Evolutionary conservation across 2,888 invertebrate species (phyloP), one percentile per base, ranked within the genome.

Genomic region (Tinea pellionella): DNA sequence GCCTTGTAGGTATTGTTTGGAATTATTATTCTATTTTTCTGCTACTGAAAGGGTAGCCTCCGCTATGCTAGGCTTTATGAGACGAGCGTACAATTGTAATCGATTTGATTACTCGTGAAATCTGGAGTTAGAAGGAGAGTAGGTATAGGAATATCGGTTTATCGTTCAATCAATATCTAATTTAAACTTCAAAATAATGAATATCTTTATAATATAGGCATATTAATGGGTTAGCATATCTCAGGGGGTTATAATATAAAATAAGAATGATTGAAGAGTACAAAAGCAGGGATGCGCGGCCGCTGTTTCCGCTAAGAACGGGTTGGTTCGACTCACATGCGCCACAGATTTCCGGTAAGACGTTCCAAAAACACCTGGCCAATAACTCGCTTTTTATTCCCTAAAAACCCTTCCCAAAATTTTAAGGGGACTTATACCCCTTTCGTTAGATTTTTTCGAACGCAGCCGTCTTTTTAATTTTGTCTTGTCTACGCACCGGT

Each of bases 311-410:
- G 85, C 75, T 68, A 68, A 65, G 74, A 73, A 78, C 79, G 79
- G 79, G 80, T 80, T 80, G 76, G 62, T 64, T 70, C 37, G 19
- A 76, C 79, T 78, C 82, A 81, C 77, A 81, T 81, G 81, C 77
- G 75, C 73, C 79, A 75, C 81, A 82, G 83, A 86, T 84, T 82
- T 85, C 85, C 85, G 85, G 85, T 74, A 82, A 80, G 78, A 73
- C 75, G 75, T 69, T 74, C 72, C 74, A 69, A 74, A 73, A 70
- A 74, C 86, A 87, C 86, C 86, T 87, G 86, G 86, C 69, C 72
- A 77, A 74, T 73, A 72, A 69, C 72, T 69, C 69, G 76, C 71
- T 77, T 81, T 79, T 79, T 83, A 71, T 77, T 68, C 68, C 64
- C 70, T 68, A 71, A 73, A 71, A 74, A 80, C 79, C 82, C 78